phyloP scores from a whole-genome alignment of 2,113 vertebrate genomes.

The Capreolus pygargus region DNA sequence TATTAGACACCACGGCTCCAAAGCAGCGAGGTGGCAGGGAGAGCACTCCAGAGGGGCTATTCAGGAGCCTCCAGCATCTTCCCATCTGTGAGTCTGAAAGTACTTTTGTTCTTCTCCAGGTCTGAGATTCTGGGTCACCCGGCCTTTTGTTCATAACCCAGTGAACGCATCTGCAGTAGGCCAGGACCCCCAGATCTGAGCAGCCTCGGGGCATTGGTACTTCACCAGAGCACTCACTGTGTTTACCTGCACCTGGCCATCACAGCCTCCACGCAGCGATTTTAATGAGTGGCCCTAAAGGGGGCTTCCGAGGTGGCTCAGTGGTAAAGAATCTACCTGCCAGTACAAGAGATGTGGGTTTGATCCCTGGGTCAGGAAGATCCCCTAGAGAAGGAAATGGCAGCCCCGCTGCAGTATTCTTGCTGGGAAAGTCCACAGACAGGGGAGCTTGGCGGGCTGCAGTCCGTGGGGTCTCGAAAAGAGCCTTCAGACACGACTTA shows the following conservation, averaged over 20 bases:
- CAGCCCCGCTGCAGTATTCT: background rate
- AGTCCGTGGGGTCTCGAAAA: background rate
- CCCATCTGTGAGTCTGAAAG: constrained; percentile 49
- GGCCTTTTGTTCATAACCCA: constrained; percentile 55
- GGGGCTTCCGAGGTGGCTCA: background rate
- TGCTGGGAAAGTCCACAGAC: background rate
- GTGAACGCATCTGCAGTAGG: background rate
- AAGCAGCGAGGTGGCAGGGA: constrained; percentile 57
- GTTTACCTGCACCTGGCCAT: background rate
- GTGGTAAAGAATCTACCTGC: background rate
- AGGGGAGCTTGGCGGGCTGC: background rate
- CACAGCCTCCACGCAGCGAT: background rate
- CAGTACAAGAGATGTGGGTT: background rate
- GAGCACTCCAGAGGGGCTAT: constrained; percentile 54
- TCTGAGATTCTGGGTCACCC: constrained; percentile 59
- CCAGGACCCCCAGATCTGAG: background rate
- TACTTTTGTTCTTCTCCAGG: constrained; percentile 60
- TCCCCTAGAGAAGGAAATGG: background rate
- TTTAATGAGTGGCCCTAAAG: background rate
- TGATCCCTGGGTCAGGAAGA: background rate
- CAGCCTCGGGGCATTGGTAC: background rate
- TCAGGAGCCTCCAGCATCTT: constrained; percentile 48
- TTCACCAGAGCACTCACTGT: background rate
- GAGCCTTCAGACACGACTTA: background rate
- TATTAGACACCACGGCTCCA: constrained; percentile 29